Evolutionary conservation across 2,797 vertebrate genomes (phyloP).

Genomic region (Cyprinella venusta): DNA sequence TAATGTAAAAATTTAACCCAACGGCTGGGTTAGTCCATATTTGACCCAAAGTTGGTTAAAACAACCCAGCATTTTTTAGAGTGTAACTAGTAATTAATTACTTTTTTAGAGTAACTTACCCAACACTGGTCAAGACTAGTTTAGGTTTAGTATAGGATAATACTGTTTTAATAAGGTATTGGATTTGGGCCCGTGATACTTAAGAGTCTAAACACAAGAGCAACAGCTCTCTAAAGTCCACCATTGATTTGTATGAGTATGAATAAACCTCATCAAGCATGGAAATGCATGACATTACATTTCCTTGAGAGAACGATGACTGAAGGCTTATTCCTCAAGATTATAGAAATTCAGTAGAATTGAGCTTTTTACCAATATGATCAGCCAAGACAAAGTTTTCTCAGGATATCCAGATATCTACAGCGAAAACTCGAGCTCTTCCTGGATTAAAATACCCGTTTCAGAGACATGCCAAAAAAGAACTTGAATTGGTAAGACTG

Average conservation of each 20-base stretch:
- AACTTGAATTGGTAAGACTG: conserved; percentile 18
- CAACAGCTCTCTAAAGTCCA: background rate
- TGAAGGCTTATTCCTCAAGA: conserved; percentile 17
- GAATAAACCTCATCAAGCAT: conserved; percentile 17
- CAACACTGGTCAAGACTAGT: too few species aligned
- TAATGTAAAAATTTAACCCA: too few species aligned
- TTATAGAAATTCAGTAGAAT: conserved; percentile 12
- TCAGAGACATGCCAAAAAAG: conserved; percentile 9
- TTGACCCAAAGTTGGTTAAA: too few species aligned
- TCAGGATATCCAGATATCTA: conserved; percentile 1
- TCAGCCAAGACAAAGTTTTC: conserved; percentile 43
- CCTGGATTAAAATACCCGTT: conserved; percentile 25
- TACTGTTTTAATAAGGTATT: too few species aligned
- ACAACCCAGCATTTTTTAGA: too few species aligned
- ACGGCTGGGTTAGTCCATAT: too few species aligned
- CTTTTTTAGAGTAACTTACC: too few species aligned
- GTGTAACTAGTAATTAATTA: too few species aligned
- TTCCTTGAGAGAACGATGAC: conserved; percentile 16
- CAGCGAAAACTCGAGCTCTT: conserved; percentile 1
- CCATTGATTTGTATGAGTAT: background rate
- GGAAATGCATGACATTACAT: background rate
- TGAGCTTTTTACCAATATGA: background rate
- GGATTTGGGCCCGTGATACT: too few species aligned
- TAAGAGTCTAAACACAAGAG: background rate
- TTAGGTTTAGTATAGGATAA: too few species aligned